Conservation (phyloP, 2,113 vertebrate species). For the Tenrec ecaudatus region DNA sequence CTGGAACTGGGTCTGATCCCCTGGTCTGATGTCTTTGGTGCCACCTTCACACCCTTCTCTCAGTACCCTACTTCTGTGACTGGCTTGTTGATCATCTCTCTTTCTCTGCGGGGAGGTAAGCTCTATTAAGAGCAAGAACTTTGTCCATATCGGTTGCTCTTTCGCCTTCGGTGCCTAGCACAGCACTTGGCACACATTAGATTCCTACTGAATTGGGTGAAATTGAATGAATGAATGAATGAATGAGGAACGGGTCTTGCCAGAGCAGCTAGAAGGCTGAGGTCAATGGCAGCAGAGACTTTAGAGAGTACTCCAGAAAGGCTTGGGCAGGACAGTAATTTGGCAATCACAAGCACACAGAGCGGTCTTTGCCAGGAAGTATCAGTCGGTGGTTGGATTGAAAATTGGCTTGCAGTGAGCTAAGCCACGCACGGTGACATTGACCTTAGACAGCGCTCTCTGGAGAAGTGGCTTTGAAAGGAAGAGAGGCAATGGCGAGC, state of each 20-base stretch:
- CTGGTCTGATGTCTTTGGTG: not conserved
- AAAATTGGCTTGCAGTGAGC: not conserved
- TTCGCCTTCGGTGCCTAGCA: not conserved
- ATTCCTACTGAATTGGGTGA: not conserved
- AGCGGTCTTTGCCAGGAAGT: not conserved
- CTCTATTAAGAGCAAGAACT: not conserved
- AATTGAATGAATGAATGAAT: not conserved
- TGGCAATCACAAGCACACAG: not conserved
- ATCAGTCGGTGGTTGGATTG: fast-evolving
- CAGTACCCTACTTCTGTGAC: not conserved
- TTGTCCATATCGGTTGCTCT: not conserved
- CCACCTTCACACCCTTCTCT: not conserved
- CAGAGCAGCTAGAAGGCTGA: not conserved
- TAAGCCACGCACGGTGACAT: not conserved
- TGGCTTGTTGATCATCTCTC: not conserved
- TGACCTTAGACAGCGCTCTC: not conserved
- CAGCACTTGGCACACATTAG: not conserved
- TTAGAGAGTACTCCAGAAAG: not conserved
- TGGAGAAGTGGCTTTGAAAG: not conserved
- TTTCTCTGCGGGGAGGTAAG: not conserved
- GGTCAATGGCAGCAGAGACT: not conserved
- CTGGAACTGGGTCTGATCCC: not conserved
- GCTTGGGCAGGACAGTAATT: not conserved
- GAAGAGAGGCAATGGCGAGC: not conserved
- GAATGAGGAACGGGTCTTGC: not conserved